These are phyloP conservation scores for Hydropsyche betteni DNA, from an alignment of 2,888 invertebrate species.

Conservation along the genomic window DNA sequence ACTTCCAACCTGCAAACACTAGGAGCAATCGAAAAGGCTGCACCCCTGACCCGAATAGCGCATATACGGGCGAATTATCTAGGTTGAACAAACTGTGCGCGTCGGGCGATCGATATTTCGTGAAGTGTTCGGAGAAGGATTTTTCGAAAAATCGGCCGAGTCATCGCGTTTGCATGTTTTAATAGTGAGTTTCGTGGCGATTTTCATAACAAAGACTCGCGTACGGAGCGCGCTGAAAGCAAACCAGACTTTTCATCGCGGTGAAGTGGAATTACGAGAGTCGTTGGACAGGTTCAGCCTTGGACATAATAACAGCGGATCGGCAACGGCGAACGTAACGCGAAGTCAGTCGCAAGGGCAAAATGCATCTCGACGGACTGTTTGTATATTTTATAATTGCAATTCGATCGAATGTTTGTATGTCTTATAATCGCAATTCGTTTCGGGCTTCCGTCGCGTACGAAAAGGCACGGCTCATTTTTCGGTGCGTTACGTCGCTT, in stretches of 20 bases:
- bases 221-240: slow-evolving; percentile 4
- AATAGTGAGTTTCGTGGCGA: no score
- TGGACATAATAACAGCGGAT: slow-evolving; percentile 23
- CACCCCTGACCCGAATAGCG: slow-evolving; percentile 24
- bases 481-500: no score
- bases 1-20: no score
- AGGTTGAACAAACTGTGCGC: slow-evolving; percentile 25
- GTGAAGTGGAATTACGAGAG: neutral
- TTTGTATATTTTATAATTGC: no score
- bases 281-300: slow-evolving; percentile 20
- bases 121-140: neutral
- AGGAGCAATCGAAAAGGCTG: neutral
- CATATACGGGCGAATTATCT: slow-evolving; percentile 20
- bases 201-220: no score
- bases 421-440: no score
- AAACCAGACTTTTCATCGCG: neutral
- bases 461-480: no score
- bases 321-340: neutral
- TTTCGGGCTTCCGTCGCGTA: no score
- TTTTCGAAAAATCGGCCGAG: no score
- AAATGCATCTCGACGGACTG: neutral
- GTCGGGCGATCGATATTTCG: slow-evolving; percentile 10
- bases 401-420: no score
- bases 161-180: no score
- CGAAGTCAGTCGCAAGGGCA: neutral